These are phyloP conservation scores for Calyptomena viridis DNA, from an alignment of 2,113 vertebrate species.

Conservation along the genomic window DNA sequence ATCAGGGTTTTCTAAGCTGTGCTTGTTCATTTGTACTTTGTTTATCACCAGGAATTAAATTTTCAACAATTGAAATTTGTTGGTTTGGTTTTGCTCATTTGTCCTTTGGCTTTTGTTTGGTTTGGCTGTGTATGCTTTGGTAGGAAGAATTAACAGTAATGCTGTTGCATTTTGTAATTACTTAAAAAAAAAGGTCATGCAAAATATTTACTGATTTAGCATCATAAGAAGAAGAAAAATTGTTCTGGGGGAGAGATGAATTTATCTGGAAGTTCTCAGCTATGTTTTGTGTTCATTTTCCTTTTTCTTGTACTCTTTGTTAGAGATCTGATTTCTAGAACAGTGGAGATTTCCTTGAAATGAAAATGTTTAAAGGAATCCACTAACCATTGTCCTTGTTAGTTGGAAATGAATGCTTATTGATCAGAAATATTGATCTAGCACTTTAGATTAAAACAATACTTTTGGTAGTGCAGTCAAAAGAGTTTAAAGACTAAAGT, in stretches of 20 bases:
- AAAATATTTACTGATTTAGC: neutral
- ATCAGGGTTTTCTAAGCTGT: neutral
- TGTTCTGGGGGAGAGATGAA: neutral
- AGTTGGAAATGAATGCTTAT: constrained; percentile 81
- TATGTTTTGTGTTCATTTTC: constrained; percentile 10
- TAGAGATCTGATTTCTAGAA: constrained; percentile 63
- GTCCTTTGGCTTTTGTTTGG: neutral
- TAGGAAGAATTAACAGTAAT: neutral
- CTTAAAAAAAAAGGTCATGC: neutral
- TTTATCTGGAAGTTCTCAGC: constrained; percentile 10
- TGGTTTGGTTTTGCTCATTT: neutral
- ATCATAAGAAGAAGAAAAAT: neutral
- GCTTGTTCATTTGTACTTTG: neutral
- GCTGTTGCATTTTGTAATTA: neutral
- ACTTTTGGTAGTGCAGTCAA: constrained; percentile 75
- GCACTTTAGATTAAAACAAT: constrained; percentile 79
- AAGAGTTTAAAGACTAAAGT: constrained; percentile 80
- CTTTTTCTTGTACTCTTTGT: constrained; percentile 26
- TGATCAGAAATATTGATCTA: constrained; percentile 79
- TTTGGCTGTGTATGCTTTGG: neutral
- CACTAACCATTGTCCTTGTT: constrained; percentile 72
- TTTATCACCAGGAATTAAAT: neutral
- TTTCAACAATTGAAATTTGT: neutral
- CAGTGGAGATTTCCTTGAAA: constrained; percentile 58
- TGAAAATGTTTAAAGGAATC: constrained; percentile 72